Evolutionary conservation across 1,140 invertebrate genomes (phyloP).

Genomic region (Platorchestia sp.): DNA sequence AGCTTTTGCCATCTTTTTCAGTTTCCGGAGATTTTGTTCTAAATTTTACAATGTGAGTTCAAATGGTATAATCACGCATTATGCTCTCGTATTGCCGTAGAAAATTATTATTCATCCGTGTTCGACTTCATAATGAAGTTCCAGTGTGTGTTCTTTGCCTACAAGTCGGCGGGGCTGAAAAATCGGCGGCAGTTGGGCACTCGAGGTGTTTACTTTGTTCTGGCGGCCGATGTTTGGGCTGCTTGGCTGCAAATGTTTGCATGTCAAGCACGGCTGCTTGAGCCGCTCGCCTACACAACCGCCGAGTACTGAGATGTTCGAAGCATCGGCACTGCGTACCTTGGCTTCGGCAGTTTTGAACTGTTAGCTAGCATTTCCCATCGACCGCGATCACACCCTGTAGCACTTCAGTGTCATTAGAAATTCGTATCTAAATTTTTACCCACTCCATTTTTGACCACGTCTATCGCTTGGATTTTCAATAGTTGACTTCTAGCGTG

Average conservation of each 20-base stretch:
- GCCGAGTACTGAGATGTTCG: no score
- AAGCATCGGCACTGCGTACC: no score
- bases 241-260: constrained; percentile 24
- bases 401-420: neutral
- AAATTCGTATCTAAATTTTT: neutral
- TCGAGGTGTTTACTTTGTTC: neutral
- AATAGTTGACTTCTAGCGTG: no score
- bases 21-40: no score
- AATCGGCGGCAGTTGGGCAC: neutral
- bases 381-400: neutral
- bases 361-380: neutral
- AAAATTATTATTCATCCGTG: neutral
- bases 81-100: no score
- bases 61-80: no score
- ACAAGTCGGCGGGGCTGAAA: neutral
- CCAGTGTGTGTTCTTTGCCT: neutral
- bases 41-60: no score
- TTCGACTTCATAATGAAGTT: neutral
- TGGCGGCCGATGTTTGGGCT: constrained; percentile 10
- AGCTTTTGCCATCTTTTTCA: no score
- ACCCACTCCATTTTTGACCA: neutral
- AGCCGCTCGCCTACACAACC: neutral
- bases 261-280: constrained; percentile 41
- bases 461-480: no score
- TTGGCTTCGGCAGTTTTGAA: neutral